Base-by-base conservation (phyloP, 1,140 invertebrate genomes). In the Diprion similis region DNA sequence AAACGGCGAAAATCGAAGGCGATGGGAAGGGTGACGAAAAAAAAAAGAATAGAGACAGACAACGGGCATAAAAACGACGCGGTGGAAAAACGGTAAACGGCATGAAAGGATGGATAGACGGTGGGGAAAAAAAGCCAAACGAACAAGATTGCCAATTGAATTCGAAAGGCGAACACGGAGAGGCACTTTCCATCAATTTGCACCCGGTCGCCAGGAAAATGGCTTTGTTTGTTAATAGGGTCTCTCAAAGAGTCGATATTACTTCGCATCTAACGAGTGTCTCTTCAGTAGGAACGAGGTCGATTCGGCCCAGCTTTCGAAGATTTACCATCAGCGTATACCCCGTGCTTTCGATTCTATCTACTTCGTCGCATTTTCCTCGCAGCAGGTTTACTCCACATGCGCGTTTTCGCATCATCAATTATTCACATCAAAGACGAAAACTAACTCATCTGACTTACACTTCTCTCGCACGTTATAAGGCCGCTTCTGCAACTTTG, bases 191-290 rank as follows among this genome's bases (percentile, higher is more conserved):
- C 51, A 59, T 59, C 51, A 59, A 59, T 59, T 59, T 59, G 51
- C 51, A 59, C 11, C 4, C 51, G n/a, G 51, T 59, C 51, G 51
- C 51, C 11, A 59, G 51, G 51, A 13, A 59, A 59, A 59, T 10
- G 51, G 51, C 51, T 59, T 59, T 59, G 51, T 59, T 59, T 59
- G 51, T 59, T 59, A 59, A 15, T 59, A 59, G 51, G 51, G 51
- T 59, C 51, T 59, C 51, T 59, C 51, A 59, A 9, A 59, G 3
- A 59, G 51, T 59, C 51, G 51, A 59, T 59, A 59, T 59, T 59
- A 59, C 11, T 13, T 59, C 51, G 11, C n/a, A 59, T 59, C 51
- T 13, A 59, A 59, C 51, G 11, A 59, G 51, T 59, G 51, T 59
- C 51, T 59, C 51, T 59, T 17, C 3, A 6, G 51, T 0, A 15